Conservation (phyloP, 2,113 vertebrate species). For the Fregetta grallaria region DNA sequence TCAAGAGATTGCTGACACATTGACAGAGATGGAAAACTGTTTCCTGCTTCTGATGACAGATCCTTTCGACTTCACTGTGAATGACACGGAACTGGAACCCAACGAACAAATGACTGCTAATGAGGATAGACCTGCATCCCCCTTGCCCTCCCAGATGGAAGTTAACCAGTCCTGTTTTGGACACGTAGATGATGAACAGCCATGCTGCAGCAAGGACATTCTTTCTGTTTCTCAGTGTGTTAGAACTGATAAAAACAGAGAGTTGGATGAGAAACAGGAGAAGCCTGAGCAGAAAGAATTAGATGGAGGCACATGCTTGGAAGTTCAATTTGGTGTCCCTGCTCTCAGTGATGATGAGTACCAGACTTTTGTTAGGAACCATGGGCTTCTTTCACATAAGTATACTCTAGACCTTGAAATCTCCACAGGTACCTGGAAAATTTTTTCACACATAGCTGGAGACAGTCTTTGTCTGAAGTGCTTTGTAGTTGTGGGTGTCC, state of each 20-base stretch:
- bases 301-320: not conserved
- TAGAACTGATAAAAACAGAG: not conserved
- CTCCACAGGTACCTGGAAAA: constrained; percentile 74
- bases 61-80: constrained; percentile 68
- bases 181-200: constrained; percentile 70
- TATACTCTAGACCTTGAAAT: constrained; percentile 86
- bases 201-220: constrained; percentile 87
- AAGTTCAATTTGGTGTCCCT: not conserved
- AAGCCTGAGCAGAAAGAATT: not conserved
- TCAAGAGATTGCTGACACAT: constrained; percentile 74
- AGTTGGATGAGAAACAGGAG: not conserved
- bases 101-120: not conserved
- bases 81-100: not conserved
- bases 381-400: constrained; percentile 87
- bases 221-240: not conserved
- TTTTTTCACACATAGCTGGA: not conserved
- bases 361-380: constrained; percentile 79
- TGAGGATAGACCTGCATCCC: not conserved
- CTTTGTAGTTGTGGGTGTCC: not conserved
- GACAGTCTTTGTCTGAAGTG: not conserved
- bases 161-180: not conserved
- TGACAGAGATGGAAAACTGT: constrained; percentile 90
- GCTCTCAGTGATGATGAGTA: constrained; percentile 2
- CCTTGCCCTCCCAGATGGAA: not conserved
- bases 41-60: constrained; percentile 83